Evolutionary conservation across 2,888 invertebrate species (phyloP), one percentile per base, ranked within the genome.

Genomic region (Drosophila sordidula): DNA sequence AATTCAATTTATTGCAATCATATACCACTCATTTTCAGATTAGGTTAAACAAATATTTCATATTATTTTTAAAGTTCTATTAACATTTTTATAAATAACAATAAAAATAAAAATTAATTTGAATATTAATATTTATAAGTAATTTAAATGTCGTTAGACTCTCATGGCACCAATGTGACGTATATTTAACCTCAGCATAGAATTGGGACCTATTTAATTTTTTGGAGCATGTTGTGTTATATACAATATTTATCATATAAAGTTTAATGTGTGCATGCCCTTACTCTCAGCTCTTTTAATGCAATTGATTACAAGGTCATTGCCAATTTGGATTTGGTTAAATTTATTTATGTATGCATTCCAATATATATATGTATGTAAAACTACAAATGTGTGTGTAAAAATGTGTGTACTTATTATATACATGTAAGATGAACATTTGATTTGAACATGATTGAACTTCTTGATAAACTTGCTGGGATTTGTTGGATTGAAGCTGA

Each of bases 261-360:
- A 6, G 8, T 8, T 1, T 8, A 29, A 4, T 6, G 8, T 16
- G 14, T 22, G 9, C 12, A 41, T 38, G 44, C 38, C 54, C 11
- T 36, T 12, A 36, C 16, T 49, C 47, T 34, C 41, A 11, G 22
- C 26, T 67, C 12, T 58, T 50, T 62, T 44, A 29, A 42, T 69
- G 58, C 49, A 75, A 72, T 80, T 74, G 32, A 46, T 45, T 0
- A 2, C 65, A 81, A 79, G 76, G 81, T 76, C 71, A 68, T 26
- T 67, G 45, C 26, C 70, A 59, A 70, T 78, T 59, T 16, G 36
- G 38, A 9, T 65, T 25, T 50, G 45, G 14, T 56, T 64, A 25
- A 3, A 29, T 18, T 12, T 32, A 32, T 49, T 14, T 47, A 36
- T 57, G 18, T 46, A 22, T 54, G 5, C 32, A 29, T 18, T 18